phyloP scores from a whole-genome alignment of 2,797 vertebrate species.

The Poeciliopsis presidionis region DNA sequence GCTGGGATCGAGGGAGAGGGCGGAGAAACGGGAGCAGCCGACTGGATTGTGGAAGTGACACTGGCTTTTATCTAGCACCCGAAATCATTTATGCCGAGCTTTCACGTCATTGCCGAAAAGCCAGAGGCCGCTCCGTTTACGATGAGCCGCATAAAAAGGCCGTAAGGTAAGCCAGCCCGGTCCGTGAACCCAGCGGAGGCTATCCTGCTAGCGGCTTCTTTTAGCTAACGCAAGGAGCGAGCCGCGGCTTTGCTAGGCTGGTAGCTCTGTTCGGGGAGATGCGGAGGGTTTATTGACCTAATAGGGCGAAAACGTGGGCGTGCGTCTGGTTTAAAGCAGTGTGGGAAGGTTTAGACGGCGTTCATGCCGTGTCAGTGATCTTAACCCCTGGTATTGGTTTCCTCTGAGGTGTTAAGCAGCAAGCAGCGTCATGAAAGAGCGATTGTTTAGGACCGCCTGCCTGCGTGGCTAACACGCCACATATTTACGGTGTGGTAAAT shows the following conservation, averaged over 20 bases:
- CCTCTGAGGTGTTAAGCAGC: neutral
- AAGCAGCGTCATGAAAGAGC: slow-evolving; percentile 59
- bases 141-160: slow-evolving; percentile 10
- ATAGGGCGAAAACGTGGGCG: neutral
- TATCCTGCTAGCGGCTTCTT: slow-evolving; percentile 46
- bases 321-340: neutral
- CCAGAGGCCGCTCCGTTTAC: neutral
- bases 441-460: slow-evolving; percentile 60
- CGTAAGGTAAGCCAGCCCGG: slow-evolving; percentile 47
- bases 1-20: slow-evolving; percentile 54
- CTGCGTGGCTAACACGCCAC: slow-evolving; percentile 62
- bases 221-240: slow-evolving; percentile 60
- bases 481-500: neutral
- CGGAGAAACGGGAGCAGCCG: slow-evolving; percentile 54
- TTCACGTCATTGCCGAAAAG: neutral
- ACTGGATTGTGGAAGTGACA: slow-evolving; percentile 35
- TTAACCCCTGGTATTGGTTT: neutral
- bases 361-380: neutral
- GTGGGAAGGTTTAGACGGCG: neutral
- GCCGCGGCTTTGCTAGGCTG: slow-evolving; percentile 25
- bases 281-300: neutral
- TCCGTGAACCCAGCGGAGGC: slow-evolving; percentile 39
- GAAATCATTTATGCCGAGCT: neutral
- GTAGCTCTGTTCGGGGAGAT: slow-evolving; percentile 13
- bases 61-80: slow-evolving; percentile 12